Conservation (phyloP, 2,113 vertebrate species). For the Zosterops japonicus region DNA sequence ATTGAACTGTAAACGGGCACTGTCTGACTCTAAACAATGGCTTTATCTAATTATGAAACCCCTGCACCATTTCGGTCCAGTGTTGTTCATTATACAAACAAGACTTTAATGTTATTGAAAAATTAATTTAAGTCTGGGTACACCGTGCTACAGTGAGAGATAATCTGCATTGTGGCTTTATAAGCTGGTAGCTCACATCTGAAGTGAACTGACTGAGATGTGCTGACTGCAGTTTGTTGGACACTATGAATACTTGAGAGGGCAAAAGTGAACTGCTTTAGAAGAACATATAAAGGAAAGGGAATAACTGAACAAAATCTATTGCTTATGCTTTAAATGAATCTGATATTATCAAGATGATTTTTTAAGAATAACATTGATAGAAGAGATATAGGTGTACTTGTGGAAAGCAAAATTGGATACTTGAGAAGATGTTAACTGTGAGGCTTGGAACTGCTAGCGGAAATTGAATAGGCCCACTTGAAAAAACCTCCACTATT, state of each 20-base stretch:
- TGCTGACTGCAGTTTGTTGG: neutral
- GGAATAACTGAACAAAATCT: neutral
- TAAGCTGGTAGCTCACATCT: neutral
- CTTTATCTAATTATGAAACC: constrained; percentile 82
- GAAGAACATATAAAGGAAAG: neutral
- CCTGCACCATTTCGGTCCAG: constrained; percentile 52
- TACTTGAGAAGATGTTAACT: neutral
- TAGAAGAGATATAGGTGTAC: neutral
- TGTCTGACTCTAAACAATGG: constrained; percentile 78
- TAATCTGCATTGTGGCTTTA: constrained; percentile 1
- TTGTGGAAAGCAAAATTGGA: neutral
- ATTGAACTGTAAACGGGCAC: constrained; percentile 83
- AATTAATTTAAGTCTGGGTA: constrained; percentile 18
- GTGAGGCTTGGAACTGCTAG: neutral
- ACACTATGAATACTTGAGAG: neutral
- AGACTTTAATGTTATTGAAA: constrained; percentile 35
- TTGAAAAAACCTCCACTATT: neutral
- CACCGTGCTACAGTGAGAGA: neutral
- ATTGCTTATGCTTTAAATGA: neutral
- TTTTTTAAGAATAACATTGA: neutral
- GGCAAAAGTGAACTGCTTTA: neutral
- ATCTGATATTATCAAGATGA: neutral
- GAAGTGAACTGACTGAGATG: neutral
- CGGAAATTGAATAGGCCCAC: neutral
- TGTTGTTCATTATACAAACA: constrained; percentile 41